A percentile compares a stretch with the other conserved stretches of the same genome.
phyloP scores from a whole-genome alignment of 1,140 invertebrate species.

The Dufourea novaeangliae region DNA sequence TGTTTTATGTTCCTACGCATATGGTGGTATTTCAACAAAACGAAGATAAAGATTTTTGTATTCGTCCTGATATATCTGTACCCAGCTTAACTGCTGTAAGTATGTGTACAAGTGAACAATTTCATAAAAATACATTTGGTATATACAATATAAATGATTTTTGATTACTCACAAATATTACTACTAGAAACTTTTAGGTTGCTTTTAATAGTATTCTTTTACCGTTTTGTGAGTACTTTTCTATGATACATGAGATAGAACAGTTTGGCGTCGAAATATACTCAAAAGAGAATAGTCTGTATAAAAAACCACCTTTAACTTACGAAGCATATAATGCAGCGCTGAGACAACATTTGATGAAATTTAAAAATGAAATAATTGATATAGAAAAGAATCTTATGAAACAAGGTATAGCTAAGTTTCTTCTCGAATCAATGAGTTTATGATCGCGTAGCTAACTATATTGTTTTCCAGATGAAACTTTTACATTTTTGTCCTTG shows the following conservation, averaged over 20 bases:
- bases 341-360: constrained; percentile 66
- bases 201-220: constrained; percentile 75
- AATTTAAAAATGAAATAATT: constrained; percentile 70
- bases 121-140: constrained; percentile 4
- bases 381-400: constrained; percentile 73
- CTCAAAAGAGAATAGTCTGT: constrained; percentile 36
- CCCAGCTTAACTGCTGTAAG: constrained; percentile 77
- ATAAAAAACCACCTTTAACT: constrained; percentile 72
- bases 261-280: constrained; percentile 71
- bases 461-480: constrained; percentile 62
- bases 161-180: constrained; percentile 11
- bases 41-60: constrained; percentile 59
- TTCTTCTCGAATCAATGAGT: constrained; percentile 27
- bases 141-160: not conserved
- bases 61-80: constrained; percentile 74
- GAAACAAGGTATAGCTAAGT: constrained; percentile 72
- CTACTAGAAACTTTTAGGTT: constrained; percentile 57
- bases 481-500: constrained; percentile 78
- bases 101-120: constrained; percentile 10
- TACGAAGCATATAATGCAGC: constrained; percentile 76
- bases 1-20: constrained; percentile 72
- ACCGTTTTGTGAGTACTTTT: constrained; percentile 73
- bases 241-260: constrained; percentile 75
- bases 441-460: constrained; percentile 35
- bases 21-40: constrained; percentile 74